Conservation (phyloP, 1,140 invertebrate species). For the Drosophila yakuba region DNA sequence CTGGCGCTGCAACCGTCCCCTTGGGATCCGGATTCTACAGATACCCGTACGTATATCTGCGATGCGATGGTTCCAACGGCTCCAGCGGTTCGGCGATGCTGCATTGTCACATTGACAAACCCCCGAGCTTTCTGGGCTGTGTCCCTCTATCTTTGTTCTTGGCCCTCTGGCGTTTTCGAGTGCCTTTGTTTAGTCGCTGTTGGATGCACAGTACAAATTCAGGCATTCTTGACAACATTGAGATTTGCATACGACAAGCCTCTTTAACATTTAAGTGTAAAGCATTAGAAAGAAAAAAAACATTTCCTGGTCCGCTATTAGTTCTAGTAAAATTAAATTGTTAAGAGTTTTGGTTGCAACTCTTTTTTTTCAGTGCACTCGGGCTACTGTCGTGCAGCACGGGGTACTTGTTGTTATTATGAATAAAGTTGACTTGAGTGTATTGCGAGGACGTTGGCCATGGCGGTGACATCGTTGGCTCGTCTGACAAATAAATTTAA, state of each 20-base stretch:
- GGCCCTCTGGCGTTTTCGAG: conserved; percentile 61
- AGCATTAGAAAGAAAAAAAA: no score
- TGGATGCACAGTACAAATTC: conserved; percentile 10
- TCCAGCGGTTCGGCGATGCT: conserved; percentile 36
- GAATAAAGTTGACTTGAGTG: conserved; percentile 73
- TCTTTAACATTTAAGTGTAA: no score
- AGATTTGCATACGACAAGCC: no score
- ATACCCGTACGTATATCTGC: conserved; percentile 34
- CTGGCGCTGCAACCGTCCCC: conserved; percentile 35
- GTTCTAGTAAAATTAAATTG: neutral
- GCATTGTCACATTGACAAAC: conserved; percentile 73
- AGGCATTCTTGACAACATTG: no score
- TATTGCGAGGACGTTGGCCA: conserved; percentile 48
- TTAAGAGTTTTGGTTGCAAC: neutral
- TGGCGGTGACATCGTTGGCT: conserved; percentile 50
- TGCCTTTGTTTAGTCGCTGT: conserved; percentile 61
- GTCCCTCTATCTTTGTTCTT: conserved; percentile 48
- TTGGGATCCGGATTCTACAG: conserved; percentile 28
- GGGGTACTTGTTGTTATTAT: conserved; percentile 52
- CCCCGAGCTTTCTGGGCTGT: conserved; percentile 33
- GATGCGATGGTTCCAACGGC: conserved; percentile 10
- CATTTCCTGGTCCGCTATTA: no score
- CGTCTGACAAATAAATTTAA: conserved; percentile 70
- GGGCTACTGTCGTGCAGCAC: conserved; percentile 24
- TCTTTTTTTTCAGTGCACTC: neutral